Conservation (phyloP, 35 echinoderm and acorn worm genomes). For the Lytechinus pictus region DNA sequence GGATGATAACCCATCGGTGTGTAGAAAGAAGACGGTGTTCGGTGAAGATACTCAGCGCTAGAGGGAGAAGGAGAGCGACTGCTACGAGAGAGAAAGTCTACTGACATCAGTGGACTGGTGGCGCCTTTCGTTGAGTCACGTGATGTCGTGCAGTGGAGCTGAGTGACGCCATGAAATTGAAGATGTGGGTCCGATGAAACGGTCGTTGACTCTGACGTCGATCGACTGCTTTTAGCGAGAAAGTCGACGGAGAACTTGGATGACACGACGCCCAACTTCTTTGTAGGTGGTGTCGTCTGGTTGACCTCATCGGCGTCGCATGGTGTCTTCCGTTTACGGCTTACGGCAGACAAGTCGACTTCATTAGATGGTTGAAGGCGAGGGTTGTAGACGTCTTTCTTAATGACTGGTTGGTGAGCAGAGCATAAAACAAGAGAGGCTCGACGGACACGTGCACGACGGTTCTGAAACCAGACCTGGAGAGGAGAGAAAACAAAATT, state of each 20-base stretch:
- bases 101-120: slow-evolving; percentile 24
- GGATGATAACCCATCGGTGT: slow-evolving; percentile 24
- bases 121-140: not conserved
- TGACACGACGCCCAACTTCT: not conserved
- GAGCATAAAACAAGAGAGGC: not conserved
- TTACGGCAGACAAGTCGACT: not conserved
- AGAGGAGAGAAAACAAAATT: too few relatives aligned
- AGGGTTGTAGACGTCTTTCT: not conserved
- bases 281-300: not conserved
- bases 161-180: not conserved
- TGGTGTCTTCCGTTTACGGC: not conserved
- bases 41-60: not conserved
- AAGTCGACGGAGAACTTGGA: not conserved
- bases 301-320: not conserved
- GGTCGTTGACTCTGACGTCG: not conserved
- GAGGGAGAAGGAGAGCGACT: slow-evolving; percentile 25
- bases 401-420: not conserved
- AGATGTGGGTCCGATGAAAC: not conserved
- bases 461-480: not conserved
- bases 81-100: slow-evolving; percentile 38
- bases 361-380: not conserved
- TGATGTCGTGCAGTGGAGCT: not conserved
- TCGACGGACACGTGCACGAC: not conserved
- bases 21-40: slow-evolving; percentile 11
- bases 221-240: slow-evolving; percentile 12